Conservation (phyloP, 2,113 vertebrate species). For the Pseudopipra pipra region DNA sequence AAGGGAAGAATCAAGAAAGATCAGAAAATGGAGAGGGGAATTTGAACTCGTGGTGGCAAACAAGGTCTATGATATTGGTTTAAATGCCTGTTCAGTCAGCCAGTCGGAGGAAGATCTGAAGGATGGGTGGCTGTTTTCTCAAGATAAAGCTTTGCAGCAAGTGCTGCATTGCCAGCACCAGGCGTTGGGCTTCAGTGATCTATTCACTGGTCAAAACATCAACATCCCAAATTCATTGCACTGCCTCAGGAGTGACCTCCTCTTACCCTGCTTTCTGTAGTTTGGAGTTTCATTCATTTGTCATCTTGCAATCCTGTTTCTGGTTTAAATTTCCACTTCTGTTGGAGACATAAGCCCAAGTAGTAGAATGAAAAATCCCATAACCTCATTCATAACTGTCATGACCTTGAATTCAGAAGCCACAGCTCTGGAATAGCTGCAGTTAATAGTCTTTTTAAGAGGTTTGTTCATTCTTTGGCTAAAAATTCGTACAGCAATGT, state of each 20-base stretch:
- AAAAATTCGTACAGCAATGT: not conserved
- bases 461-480: not conserved
- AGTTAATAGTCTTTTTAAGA: slow-evolving; percentile 17
- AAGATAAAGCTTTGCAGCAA: slow-evolving; percentile 4
- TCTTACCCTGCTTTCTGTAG: slow-evolving; percentile 32
- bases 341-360: slow-evolving; percentile 11
- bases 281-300: slow-evolving; percentile 38
- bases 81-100: not conserved
- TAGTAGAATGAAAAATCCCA: slow-evolving; percentile 25
- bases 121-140: not conserved
- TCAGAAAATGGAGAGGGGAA: not conserved
- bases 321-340: slow-evolving; percentile 58
- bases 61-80: not conserved
- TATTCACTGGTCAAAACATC: slow-evolving; percentile 41
- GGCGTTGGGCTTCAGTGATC: not conserved
- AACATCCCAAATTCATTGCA: slow-evolving; percentile 32
- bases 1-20: not conserved
- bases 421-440: not conserved
- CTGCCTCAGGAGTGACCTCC: slow-evolving; percentile 30
- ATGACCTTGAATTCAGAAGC: slow-evolving; percentile 50
- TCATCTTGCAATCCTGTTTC: slow-evolving; percentile 57
- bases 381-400: slow-evolving; percentile 59
- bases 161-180: not conserved
- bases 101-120: not conserved
- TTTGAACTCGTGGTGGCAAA: not conserved